phyloP scores from a whole-genome alignment of 2,797 vertebrate species.

The Phrynocephalus guinanensis region DNA sequence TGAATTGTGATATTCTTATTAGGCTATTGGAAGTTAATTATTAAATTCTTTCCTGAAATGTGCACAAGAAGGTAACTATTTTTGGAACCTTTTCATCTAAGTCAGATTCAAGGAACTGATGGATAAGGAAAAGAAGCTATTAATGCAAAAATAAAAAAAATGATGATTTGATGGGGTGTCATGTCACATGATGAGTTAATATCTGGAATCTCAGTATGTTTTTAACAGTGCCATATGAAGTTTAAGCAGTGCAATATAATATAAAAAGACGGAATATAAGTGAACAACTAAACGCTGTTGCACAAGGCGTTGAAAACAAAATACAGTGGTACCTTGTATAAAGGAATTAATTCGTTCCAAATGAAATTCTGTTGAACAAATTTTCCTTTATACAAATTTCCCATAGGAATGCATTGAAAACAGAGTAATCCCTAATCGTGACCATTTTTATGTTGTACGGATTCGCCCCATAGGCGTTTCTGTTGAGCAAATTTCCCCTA shows the following conservation, averaged over 20 bases:
- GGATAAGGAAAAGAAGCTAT: not conserved
- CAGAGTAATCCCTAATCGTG: too few relatives aligned
- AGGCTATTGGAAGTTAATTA: not conserved
- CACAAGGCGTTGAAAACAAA: not conserved
- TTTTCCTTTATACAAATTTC: too few relatives aligned
- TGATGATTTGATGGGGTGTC: not conserved
- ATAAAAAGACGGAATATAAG: not conserved
- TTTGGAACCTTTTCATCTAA: constrained; percentile 27
- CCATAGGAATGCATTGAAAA: too few relatives aligned
- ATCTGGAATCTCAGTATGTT: not conserved
- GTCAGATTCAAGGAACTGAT: not conserved
- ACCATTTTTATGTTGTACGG: too few relatives aligned
- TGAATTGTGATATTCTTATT: not conserved
- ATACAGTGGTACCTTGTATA: too few relatives aligned
- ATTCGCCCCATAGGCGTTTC: too few relatives aligned
- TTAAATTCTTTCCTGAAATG: constrained; percentile 9
- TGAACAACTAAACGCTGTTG: not conserved
- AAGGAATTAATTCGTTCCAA: too few relatives aligned
- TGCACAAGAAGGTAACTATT: constrained; percentile 53
- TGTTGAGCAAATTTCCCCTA: too few relatives aligned
- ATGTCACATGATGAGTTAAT: not conserved
- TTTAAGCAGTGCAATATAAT: not conserved
- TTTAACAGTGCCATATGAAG: not conserved
- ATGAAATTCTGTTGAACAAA: too few relatives aligned
- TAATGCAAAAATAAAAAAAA: not conserved